These are phyloP conservation scores for Acanthopleura granulata DNA, from an alignment of 2,888 invertebrate species.

Conservation along the genomic window DNA sequence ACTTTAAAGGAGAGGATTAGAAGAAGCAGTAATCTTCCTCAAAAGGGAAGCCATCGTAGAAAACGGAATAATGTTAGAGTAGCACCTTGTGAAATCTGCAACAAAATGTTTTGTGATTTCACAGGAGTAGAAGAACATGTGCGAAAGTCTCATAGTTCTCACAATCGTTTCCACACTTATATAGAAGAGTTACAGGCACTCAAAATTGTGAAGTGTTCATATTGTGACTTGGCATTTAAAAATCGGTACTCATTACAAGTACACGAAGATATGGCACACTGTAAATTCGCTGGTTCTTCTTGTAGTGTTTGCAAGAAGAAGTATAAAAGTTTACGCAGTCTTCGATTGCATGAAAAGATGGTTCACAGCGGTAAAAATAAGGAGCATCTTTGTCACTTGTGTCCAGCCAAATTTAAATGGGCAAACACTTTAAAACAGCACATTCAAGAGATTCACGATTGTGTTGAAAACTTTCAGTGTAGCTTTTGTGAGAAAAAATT, in stretches of 20 bases:
- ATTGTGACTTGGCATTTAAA: conserved; percentile 35
- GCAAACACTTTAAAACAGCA: conserved; percentile 45
- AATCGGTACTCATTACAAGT: conserved; percentile 33
- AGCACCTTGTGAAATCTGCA: conserved; percentile 44
- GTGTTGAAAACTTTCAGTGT: conserved; percentile 39
- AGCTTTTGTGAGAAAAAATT: conserved; percentile 45
- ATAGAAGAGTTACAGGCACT: conserved; percentile 37
- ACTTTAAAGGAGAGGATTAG: conserved; percentile 5
- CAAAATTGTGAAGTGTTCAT: conserved; percentile 34
- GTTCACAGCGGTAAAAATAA: conserved; percentile 36
- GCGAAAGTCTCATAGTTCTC: conserved; percentile 35
- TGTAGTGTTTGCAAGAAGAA: conserved; percentile 42
- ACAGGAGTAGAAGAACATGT: conserved; percentile 45
- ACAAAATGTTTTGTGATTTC: conserved; percentile 40
- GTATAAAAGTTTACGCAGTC: conserved; percentile 37
- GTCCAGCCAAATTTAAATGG: conserved; percentile 47
- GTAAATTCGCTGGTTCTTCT: conserved; percentile 20
- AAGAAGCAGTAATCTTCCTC: neutral
- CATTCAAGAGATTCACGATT: conserved; percentile 47
- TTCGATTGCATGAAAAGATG: conserved; percentile 41
- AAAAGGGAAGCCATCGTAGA: conserved; percentile 22
- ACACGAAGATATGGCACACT: conserved; percentile 41
- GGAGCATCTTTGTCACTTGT: conserved; percentile 40
- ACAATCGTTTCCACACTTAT: conserved; percentile 35
- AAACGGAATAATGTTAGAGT: conserved; percentile 29